Evolutionary conservation across 1,140 invertebrate genomes (phyloP).

Genomic region (Vollenhovia emeryi): DNA sequence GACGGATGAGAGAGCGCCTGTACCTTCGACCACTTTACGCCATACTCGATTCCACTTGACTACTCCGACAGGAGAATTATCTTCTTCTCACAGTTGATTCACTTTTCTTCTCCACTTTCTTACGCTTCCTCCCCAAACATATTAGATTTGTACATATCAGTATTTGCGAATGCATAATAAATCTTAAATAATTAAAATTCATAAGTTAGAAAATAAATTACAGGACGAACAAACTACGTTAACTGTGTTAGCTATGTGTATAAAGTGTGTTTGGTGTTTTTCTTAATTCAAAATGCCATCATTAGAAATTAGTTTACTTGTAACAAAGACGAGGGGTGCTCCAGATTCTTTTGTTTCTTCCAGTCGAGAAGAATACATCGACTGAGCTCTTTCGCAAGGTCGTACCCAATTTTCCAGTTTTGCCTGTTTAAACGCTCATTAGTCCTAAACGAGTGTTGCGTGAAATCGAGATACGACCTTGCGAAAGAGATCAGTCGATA

Average conservation of each 20-base stretch:
- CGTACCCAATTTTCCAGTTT: no score
- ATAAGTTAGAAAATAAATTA: not conserved
- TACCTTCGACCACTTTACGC: constrained; percentile 78
- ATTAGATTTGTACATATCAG: not conserved
- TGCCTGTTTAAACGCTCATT: no score
- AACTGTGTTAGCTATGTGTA: no score
- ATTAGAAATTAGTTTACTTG: not conserved
- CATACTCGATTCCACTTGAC: constrained; percentile 79
- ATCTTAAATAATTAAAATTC: not conserved
- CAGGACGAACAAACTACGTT: not conserved
- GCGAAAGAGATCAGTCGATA: no score
- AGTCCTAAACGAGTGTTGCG: no score
- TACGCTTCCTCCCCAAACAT: not conserved
- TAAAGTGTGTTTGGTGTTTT: not conserved
- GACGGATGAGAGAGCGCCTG: constrained; percentile 78
- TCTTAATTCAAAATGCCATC: not conserved
- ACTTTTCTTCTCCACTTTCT: constrained; percentile 24
- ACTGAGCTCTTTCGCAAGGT: no score
- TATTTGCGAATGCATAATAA: not conserved
- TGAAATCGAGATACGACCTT: no score
- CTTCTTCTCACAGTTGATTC: constrained; percentile 60
- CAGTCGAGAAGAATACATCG: not conserved
- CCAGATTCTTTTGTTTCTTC: not conserved
- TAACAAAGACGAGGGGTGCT: not conserved
- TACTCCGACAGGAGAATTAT: constrained; percentile 69